A percentile compares a stretch with the other conserved stretches of the same genome.
Conservation (phyloP, 2,113 vertebrate genomes). For the Gopherus flavomarginatus region DNA sequence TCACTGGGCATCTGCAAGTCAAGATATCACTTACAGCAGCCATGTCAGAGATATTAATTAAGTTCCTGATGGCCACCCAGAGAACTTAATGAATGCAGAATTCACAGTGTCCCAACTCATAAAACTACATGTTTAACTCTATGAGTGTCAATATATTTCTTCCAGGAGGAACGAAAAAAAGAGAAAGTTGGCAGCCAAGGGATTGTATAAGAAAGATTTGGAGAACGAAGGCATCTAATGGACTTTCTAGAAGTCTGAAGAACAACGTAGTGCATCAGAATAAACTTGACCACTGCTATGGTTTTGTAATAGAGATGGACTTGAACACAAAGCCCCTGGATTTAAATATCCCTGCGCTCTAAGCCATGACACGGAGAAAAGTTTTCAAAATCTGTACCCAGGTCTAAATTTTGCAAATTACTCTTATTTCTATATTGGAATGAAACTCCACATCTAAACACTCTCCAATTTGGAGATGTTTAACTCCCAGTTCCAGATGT, state of each 20-base stretch:
- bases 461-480: neutral
- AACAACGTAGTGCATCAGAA: neutral
- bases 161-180: conserved; percentile 35
- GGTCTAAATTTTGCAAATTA: neutral
- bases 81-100: conserved; percentile 62
- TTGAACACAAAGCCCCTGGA: neutral
- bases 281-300: neutral
- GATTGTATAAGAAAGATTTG: neutral
- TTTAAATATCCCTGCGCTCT: neutral
- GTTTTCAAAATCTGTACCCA: neutral
- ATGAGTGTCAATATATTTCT: neutral
- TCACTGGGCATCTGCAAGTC: conserved; percentile 68
- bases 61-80: conserved; percentile 61
- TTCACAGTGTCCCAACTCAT: conserved; percentile 54
- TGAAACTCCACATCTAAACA: neutral
- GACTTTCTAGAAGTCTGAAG: neutral
- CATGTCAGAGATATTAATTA: conserved; percentile 49
- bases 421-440: neutral
- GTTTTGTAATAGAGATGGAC: neutral
- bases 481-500: neutral
- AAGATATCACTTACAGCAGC: conserved; percentile 20
- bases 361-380: neutral
- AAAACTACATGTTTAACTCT: conserved; percentile 42
- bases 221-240: neutral
- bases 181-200: neutral